phyloP scores from a whole-genome alignment of 2,797 vertebrate genomes.

The Tenualosa thibaudeaui region DNA sequence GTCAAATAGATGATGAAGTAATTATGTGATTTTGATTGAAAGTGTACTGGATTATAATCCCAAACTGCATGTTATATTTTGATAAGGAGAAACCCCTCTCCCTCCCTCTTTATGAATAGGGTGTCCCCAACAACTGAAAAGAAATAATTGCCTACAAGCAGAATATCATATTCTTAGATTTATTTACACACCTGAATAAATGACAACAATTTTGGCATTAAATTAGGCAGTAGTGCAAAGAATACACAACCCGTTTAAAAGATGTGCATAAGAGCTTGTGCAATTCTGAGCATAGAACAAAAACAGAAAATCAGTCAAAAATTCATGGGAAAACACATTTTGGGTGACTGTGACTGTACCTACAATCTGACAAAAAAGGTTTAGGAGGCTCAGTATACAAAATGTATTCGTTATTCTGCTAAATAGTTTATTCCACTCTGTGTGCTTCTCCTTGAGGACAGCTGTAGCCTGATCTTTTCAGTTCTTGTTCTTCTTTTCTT shows the following conservation, averaged over 20 bases:
- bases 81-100: background rate
- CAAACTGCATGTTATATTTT: background rate
- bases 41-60: background rate
- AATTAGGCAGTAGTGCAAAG: background rate
- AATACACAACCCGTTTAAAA: background rate
- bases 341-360: background rate
- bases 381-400: background rate
- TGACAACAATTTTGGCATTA: background rate
- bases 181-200: background rate
- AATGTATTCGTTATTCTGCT: background rate
- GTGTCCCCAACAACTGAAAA: background rate
- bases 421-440: background rate
- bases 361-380: background rate
- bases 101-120: background rate
- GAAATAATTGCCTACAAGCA: background rate
- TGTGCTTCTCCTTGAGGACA: no score
- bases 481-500: slow-evolving; percentile 55
- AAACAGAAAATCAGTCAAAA: background rate
- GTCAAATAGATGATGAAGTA: no score
- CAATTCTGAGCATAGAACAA: background rate
- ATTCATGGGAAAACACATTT: background rate
- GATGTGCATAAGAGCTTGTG: background rate
- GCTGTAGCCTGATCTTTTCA: slow-evolving; percentile 40
- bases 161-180: background rate
- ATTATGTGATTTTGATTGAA: no score